phyloP scores from a whole-genome alignment of 2,888 invertebrate genomes.

The Bombylius discolor region DNA sequence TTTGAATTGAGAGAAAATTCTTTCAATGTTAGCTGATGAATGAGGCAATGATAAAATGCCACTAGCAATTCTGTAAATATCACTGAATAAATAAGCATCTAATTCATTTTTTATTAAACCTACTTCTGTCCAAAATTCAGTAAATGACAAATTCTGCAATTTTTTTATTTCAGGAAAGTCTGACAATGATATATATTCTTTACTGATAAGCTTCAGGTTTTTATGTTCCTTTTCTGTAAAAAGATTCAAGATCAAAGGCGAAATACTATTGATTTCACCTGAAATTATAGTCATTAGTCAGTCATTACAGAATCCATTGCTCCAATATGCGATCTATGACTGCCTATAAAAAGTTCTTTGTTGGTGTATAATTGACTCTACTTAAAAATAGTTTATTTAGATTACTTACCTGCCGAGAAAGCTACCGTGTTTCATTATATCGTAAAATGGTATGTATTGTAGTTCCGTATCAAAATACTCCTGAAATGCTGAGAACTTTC shows the following conservation, averaged over 20 bases:
- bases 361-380: too few species aligned
- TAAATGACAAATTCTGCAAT: constrained; percentile 1
- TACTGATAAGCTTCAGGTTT: constrained; percentile 3
- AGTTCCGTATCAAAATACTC: constrained; percentile 10
- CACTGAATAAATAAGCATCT: constrained; percentile 4
- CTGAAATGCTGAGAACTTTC: constrained; percentile 10
- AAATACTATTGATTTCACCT: constrained; percentile 3
- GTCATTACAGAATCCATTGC: background rate
- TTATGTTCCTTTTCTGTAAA: constrained; percentile 5
- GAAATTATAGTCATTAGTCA: constrained; percentile 1
- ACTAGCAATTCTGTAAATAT: constrained; percentile 7
- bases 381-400: too few species aligned
- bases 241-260: constrained; percentile 1
- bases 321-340: background rate
- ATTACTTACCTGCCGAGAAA: background rate
- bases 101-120: constrained; percentile 3
- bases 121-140: constrained; percentile 7
- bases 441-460: constrained; percentile 9
- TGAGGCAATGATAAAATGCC: constrained; percentile 7
- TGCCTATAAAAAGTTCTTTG: background rate
- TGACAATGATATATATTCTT: constrained; percentile 5
- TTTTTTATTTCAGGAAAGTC: constrained; percentile 3
- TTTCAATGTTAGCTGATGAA: too few species aligned
- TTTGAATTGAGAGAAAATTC: too few species aligned
- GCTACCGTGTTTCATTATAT: constrained; percentile 5